A percentile compares a stretch with the other conserved stretches of the same genome.
Evolutionary conservation across 2,888 invertebrate species (phyloP).

Genomic region (Allygus modestus): DNA sequence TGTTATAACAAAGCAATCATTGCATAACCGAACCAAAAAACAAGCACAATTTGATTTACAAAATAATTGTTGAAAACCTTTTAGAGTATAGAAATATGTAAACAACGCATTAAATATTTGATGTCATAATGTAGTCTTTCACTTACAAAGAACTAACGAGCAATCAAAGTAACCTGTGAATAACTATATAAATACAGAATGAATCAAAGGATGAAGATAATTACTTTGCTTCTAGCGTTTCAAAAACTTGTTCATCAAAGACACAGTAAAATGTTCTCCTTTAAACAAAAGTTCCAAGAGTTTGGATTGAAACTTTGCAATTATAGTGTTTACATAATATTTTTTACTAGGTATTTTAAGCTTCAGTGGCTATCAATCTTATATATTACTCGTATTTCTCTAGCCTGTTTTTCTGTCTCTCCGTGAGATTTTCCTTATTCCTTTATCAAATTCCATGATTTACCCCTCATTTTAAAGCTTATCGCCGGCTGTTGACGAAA

Average conservation of each 20-base stretch:
- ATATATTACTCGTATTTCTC: no score
- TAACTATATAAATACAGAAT: constrained; percentile 1
- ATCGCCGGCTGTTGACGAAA: no score
- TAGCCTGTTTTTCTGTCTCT: no score
- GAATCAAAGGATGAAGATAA: constrained; percentile 38
- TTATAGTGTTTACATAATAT: neutral
- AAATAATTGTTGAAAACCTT: no score
- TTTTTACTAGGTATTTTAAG: neutral
- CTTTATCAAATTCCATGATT: no score
- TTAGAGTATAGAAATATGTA: no score
- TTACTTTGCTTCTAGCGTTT: constrained; percentile 36
- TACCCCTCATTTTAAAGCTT: no score
- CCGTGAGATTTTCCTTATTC: no score
- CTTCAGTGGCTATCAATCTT: no score
- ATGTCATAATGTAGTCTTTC: neutral
- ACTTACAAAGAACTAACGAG: neutral
- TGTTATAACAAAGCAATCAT: no score
- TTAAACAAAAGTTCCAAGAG: neutral
- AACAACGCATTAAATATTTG: neutral
- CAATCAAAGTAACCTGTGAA: constrained; percentile 9
- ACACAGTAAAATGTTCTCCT: neutral
- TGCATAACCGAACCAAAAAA: no score
- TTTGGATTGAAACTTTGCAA: neutral
- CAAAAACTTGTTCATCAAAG: constrained; percentile 28
- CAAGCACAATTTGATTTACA: no score